Percentiles rank a stretch among this genome's conserved stretches.
Conservation (phyloP, 1,140 invertebrate genomes). For the Anastatus disparis region DNA sequence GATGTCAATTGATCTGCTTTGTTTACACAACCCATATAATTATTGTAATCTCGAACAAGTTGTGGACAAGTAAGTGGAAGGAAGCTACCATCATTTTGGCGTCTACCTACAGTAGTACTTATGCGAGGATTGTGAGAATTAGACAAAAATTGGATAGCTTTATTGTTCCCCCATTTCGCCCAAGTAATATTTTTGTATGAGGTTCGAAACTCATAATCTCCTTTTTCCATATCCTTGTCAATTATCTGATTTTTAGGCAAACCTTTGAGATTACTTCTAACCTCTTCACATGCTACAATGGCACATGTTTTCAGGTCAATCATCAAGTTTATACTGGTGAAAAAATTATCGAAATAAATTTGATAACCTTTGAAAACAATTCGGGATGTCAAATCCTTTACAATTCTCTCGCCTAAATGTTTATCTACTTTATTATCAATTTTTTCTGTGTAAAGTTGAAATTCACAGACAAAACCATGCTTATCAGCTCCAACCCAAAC, state of each 20-base stretch:
- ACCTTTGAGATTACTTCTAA: background rate
- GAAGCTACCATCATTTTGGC: background rate
- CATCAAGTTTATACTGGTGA: too few species aligned
- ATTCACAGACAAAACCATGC: background rate
- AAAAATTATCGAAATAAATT: too few species aligned
- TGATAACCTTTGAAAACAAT: too few species aligned
- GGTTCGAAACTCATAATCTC: background rate
- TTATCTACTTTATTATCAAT: background rate
- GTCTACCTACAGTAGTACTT: background rate
- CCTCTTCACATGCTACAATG: too few species aligned
- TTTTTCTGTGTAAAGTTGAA: background rate
- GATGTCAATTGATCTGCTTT: too few species aligned
- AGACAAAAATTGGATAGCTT: background rate
- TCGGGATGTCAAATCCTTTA: background rate
- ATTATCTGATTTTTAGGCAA: too few species aligned
- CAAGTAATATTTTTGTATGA: too few species aligned
- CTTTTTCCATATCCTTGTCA: background rate
- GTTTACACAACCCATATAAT: too few species aligned
- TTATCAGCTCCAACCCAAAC: too few species aligned
- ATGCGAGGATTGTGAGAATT: too few species aligned
- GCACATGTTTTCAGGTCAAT: too few species aligned
- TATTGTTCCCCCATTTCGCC: background rate
- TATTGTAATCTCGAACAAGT: background rate
- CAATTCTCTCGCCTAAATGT: too few species aligned
- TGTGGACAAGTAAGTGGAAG: constrained; percentile 1